phyloP scores from a whole-genome alignment of 2,113 vertebrate genomes.

The Sterrhoptilus dennistouni region DNA sequence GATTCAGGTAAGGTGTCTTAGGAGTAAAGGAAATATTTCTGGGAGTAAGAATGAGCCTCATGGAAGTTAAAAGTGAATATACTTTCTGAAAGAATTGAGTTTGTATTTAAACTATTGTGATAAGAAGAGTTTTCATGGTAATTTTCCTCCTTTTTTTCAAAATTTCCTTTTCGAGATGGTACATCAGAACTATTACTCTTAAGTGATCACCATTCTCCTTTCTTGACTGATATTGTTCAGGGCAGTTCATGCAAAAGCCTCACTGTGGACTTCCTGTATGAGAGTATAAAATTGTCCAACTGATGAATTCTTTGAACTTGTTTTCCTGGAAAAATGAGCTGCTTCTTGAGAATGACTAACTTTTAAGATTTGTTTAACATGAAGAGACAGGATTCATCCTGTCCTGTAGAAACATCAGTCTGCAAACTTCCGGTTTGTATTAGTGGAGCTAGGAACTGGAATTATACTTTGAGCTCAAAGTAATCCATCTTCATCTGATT shows the following conservation, averaged over 20 bases:
- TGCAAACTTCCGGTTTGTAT: background rate
- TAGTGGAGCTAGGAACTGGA: background rate
- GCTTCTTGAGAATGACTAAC: background rate
- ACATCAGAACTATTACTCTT: background rate
- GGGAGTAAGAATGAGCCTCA: background rate
- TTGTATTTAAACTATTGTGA: background rate
- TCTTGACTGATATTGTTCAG: slow-evolving; percentile 4
- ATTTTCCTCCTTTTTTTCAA: background rate
- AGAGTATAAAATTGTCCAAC: background rate
- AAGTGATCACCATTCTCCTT: background rate
- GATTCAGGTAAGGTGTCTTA: background rate
- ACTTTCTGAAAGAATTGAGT: background rate
- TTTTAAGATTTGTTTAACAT: background rate
- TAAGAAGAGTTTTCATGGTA: background rate
- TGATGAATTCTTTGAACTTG: background rate
- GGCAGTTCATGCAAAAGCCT: background rate
- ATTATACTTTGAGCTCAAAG: background rate
- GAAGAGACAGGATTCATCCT: background rate
- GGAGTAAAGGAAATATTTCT: background rate
- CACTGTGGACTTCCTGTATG: background rate
- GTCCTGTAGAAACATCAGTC: background rate
- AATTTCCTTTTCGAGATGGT: background rate
- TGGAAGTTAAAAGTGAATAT: background rate
- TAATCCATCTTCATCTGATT: background rate
- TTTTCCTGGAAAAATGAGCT: background rate